Evolutionary conservation across 2,113 vertebrate genomes (phyloP).

Genomic region (Pithys albifrons): DNA sequence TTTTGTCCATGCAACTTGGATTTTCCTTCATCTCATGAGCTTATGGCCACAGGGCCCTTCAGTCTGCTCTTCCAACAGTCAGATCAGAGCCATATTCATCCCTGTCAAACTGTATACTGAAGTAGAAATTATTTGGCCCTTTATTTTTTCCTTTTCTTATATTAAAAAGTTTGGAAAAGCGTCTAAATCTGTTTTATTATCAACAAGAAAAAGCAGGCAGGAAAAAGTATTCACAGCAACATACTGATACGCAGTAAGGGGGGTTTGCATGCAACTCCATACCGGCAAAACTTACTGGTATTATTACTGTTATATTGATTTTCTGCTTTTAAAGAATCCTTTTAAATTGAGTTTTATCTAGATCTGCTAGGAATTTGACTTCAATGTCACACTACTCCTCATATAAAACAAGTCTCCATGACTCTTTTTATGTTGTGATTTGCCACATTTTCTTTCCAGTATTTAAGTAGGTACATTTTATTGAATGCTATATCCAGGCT

Average conservation of each 20-base stretch:
- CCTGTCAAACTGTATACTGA: not conserved
- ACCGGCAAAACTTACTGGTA: not conserved
- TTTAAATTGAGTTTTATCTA: not conserved
- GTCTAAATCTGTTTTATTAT: not conserved
- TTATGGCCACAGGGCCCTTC: not conserved
- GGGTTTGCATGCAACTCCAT: not conserved
- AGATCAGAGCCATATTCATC: not conserved
- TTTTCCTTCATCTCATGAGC: not conserved
- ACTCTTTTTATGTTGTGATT: constrained; percentile 5
- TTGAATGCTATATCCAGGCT: not conserved
- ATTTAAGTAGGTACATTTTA: not conserved
- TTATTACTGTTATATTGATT: not conserved
- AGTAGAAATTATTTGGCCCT: not conserved
- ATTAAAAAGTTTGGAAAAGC: not conserved
- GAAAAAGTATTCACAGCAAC: not conserved
- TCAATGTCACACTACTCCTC: not conserved
- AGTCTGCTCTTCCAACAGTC: not conserved
- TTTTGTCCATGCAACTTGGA: not conserved
- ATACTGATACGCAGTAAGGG: not conserved
- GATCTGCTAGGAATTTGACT: not conserved
- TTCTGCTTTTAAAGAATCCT: not conserved
- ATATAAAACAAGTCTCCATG: not conserved
- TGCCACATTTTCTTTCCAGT: not conserved
- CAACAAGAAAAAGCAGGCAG: not conserved
- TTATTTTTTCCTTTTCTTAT: not conserved